These are phyloP conservation scores for Clarias magur DNA, from an alignment of 2,113 vertebrate species.

Conservation along the genomic window DNA sequence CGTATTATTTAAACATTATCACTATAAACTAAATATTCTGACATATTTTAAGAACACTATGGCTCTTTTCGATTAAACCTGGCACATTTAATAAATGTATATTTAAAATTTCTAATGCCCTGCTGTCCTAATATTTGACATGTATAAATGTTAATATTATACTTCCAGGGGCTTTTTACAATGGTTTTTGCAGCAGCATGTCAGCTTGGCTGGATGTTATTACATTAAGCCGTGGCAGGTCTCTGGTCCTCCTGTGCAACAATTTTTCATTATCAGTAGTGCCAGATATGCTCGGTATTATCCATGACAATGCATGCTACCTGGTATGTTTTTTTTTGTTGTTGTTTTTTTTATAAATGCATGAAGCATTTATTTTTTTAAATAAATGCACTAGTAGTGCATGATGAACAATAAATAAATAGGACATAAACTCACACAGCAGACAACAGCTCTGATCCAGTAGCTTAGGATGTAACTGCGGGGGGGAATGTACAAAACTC, in stretches of 20 bases:
- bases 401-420: neutral
- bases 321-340: neutral
- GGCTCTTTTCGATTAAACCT: neutral
- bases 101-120: neutral
- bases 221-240: neutral
- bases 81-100: neutral
- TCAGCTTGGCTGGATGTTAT: neutral
- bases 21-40: neutral
- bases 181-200: constrained; percentile 1
- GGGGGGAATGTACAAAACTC: neutral
- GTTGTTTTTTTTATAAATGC: neutral
- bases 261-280: neutral
- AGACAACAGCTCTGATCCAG: neutral
- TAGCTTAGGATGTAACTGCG: neutral
- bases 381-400: neutral
- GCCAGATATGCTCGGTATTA: constrained; percentile 3
- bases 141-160: constrained; percentile 6
- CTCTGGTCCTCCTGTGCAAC: neutral
- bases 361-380: neutral
- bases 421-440: too few species aligned
- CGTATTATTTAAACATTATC: neutral
- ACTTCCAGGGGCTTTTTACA: neutral
- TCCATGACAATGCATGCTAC: constrained; percentile 10
- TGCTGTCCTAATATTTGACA: neutral
- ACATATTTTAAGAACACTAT: neutral